A percentile compares a stretch with the other conserved stretches of the same genome.
These are phyloP conservation scores for Rhinoderma darwinii DNA, from an alignment of 2,113 vertebrate genomes.

Conservation along the genomic window DNA sequence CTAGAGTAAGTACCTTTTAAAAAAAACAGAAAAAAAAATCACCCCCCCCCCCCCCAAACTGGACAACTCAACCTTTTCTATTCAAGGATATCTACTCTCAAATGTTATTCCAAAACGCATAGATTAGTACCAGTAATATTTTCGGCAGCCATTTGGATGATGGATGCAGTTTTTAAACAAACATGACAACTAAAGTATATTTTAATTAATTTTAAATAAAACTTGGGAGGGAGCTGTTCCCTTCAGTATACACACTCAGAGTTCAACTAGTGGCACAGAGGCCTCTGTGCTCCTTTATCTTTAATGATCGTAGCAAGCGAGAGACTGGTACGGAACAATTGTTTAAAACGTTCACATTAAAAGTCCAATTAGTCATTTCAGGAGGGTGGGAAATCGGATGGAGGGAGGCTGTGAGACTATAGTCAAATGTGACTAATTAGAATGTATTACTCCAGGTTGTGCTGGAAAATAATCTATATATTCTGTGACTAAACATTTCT, in stretches of 20 bases:
- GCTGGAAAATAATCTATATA: neutral
- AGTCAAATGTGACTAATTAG: neutral
- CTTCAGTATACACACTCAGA: conserved; percentile 26
- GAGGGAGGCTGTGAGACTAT: neutral
- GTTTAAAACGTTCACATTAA: conserved; percentile 35
- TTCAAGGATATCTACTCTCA: neutral
- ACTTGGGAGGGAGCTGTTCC: conserved; percentile 42
- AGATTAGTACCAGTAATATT: conserved; percentile 44
- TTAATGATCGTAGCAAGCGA: conserved; percentile 36
- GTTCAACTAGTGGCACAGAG: conserved; percentile 20
- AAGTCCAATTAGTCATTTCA: conserved; percentile 41
- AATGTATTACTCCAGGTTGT: neutral
- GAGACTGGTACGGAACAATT: conserved; percentile 43
- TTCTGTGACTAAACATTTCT: neutral
- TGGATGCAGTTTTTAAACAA: conserved; percentile 44
- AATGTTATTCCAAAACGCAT: neutral
- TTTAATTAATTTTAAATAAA: conserved; percentile 54
- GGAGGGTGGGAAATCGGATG: neutral
- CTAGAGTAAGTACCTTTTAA: too few relatives aligned
- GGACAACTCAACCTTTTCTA: neutral
- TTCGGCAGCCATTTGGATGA: conserved; percentile 22
- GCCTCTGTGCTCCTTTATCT: conserved; percentile 13
- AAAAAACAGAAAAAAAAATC: neutral
- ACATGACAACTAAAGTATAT: conserved; percentile 49
- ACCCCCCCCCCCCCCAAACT: neutral